A percentile compares a stretch with the other conserved stretches of the same genome.
Evolutionary conservation across 2,888 invertebrate species (phyloP).

Genomic region (Cephus pulcher): DNA sequence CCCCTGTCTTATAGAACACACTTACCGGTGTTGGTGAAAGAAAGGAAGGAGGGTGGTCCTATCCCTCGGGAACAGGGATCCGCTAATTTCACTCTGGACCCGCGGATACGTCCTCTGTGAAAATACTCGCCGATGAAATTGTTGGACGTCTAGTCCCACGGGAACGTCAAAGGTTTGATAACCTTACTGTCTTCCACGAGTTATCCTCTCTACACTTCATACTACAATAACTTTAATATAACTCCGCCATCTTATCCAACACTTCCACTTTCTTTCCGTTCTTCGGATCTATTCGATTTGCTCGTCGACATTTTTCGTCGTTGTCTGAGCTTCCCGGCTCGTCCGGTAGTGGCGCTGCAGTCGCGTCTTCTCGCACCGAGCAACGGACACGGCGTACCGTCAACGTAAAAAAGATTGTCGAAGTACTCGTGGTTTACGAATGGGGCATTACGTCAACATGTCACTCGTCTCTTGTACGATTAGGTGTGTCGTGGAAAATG

Average conservation of each 20-base stretch:
- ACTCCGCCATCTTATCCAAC: background rate
- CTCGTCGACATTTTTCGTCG: background rate
- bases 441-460: background rate
- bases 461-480: background rate
- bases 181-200: background rate
- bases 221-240: background rate
- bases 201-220: background rate
- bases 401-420: background rate
- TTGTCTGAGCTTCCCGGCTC: background rate
- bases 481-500: background rate
- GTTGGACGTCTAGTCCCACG: slow-evolving; percentile 21
- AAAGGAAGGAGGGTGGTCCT: slow-evolving; percentile 26
- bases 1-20: slow-evolving; percentile 1
- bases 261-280: background rate
- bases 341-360: background rate
- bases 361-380: no score
- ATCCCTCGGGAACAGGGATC: slow-evolving; percentile 50
- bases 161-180: slow-evolving; percentile 7
- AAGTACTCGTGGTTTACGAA: background rate
- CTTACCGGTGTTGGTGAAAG: background rate
- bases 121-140: slow-evolving; percentile 29
- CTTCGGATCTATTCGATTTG: background rate
- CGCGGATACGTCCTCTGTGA: slow-evolving; percentile 19
- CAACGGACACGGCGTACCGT: background rate
- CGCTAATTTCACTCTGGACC: slow-evolving; percentile 60